Evolutionary conservation across 2,113 vertebrate genomes (phyloP), one percentile per base, ranked within the genome.

Genomic region (Toxotes jaculatrix): DNA sequence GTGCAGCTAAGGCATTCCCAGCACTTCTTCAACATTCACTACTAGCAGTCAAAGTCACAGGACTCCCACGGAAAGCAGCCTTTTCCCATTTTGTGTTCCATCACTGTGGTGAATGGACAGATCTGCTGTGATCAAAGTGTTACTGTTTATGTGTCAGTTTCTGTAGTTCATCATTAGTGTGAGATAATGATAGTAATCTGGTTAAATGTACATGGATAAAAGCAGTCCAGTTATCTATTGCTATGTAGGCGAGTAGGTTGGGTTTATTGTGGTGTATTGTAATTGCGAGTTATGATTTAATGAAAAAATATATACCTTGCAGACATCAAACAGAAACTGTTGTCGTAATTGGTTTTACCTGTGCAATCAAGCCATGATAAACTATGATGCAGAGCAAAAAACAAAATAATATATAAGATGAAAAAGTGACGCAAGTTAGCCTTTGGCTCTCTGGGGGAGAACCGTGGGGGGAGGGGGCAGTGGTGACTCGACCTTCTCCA

Each of bases 241-340:
- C 86, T 77, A 66, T 83, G 74, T 80, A 82, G 57, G 74, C 45
- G 62, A 59, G 74, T 68, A 91, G 69, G 76, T 83, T 84, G 79
- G 38, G 79, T 85, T 89, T 91, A 89, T 63, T 83, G 85, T 87
- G 70, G 38, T 3, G n/a, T 89, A 74, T 51, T 77, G 78, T 80
- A 21, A 84, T 64, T 84, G 73, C n/a, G 59, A 81, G 60, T 82
- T 82, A 87, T 82, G 84, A 69, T 71, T 72, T 31, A 53, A 80
- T 57, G 78, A 60, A 42, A 61, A 77, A 76, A 82, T 76, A 88
- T 89, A 87, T 71, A 90, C 56, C 70, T 86, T 77, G 89, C 42
- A 83, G 87, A 85, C 71, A 85, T 95, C 93, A 88, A 95, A 95
- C 94, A 94, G 84, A 95, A 87, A 94, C 93, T 93, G 92, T 95